Base-by-base conservation (phyloP, 1,140 invertebrate genomes). In the Trichonephila clavata region DNA sequence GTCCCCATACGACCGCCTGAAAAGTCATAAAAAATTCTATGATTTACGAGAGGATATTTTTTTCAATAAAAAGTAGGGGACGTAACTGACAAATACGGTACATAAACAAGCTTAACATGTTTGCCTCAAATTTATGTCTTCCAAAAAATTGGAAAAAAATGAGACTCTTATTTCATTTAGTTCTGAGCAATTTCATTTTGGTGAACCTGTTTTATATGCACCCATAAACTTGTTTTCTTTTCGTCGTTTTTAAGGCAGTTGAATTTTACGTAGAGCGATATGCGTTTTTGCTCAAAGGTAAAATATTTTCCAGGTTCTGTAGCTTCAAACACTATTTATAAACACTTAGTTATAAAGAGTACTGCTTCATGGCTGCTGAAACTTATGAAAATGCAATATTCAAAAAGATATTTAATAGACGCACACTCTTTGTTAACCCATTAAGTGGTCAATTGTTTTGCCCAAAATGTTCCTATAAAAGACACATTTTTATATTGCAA, bases 61-160 rank as follows among this genome's bases (percentile, higher is more conserved):
- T 83, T 83, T 59, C 81, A 57, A 59, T 77, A 77, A 77, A 68
- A 39, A 77, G 71, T 20, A 7, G 21, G 81, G 32, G 43, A 50
- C 8, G 21, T 21, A n/a, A 83, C 86, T 87, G 86, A 87, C 86
- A 87, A 87, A 87, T 87, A 63, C 86, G 59, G 32, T 39, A 18
- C 86, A 63, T 87, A 87, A 87, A 87, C 86, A 87, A 87, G 86
- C 86, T 87, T 63, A 63, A 87, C 63, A 87, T 87, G 86, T 63
- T 87, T 77, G 39, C 61, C 43, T 5, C 59, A 63, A 87, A 87
- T 87, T 87, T 87, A 87, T 87, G 86, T 63, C 20, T 8, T 14
- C 6, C 4, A 63, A 63, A 87, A 87, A 87, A 18, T 77, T 16
- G 24, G 24, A 39, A 32, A 20, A 71, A 77, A 77, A 32, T 32